Base-by-base conservation (phyloP, 2,113 vertebrate genomes). In the Euleptes europaea region DNA sequence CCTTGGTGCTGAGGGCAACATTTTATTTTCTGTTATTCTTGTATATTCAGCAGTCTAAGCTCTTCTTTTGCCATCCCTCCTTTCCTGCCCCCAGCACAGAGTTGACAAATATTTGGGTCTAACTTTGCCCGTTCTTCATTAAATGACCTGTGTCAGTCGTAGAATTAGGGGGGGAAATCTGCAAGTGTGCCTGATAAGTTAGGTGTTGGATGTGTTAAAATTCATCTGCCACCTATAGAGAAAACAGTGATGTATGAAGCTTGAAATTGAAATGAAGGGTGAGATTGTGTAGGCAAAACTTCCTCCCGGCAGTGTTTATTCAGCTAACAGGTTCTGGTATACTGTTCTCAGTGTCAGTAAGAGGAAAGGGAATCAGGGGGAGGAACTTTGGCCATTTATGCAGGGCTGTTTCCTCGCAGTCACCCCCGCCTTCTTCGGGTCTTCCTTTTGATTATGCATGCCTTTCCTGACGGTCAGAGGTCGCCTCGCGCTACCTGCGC, bases 221-320 rank as follows among this genome's bases (percentile, higher is more conserved):
- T 31, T 54, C 31, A 3, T 3, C 13, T 23, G 17, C n/a, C 31
- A 9, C 33, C 44, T 91, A 51, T 88, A 93, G 82, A 93, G 82
- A 93, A 91, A 92, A 44, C 49, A 92, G 92, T 90, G 13, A 51
- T 51, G 49, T 44, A 9, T 51, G 92, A 93, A 91, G 92, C 92
- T 51, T 88, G 89, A 72, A 17, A 80, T 84, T 91, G 40, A 94
- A 35, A 82, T 82, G 87, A 88, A 90, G 89, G 90, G 81, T 85
- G 92, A 88, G 85, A 88, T 90, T 88, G 65, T 74, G 35, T 91
- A 90, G 91, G 85, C 51, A 54, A 86, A 83, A 35, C 63, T 86
- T 82, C 90, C 17, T 2, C 1, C 33, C 92, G 91, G 91, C 92
- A 90, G 91, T 90, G 78, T 51, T 51, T 87, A 83, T 87, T 88